phyloP scores from a whole-genome alignment of 2,888 invertebrate genomes.

The Perizoma flavofasciatum region DNA sequence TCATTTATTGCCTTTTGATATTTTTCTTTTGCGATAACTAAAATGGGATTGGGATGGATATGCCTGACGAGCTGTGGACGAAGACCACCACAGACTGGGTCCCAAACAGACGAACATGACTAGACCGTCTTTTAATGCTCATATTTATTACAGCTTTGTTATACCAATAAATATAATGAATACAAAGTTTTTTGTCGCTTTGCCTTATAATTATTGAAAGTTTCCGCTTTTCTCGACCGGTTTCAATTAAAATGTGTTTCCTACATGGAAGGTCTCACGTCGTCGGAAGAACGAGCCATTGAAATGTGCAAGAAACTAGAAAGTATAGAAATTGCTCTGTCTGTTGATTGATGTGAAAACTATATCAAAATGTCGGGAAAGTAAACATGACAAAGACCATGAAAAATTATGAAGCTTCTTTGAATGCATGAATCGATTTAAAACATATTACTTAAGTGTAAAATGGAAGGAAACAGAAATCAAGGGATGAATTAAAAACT shows the following conservation, averaged over 20 bases:
- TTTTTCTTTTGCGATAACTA: no score
- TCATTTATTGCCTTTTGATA: no score
- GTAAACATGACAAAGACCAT: constrained; percentile 7
- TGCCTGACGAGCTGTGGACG: no score
- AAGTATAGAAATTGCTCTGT: constrained; percentile 28
- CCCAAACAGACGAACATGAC: no score
- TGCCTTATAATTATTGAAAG: constrained; percentile 13
- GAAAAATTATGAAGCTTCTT: background rate
- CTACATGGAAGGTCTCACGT: constrained; percentile 58
- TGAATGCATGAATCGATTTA: no score
- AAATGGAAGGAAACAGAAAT: no score
- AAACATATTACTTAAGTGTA: no score
- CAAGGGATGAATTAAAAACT: no score
- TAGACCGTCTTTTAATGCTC: no score
- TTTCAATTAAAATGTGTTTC: constrained; percentile 56
- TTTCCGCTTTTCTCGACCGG: constrained; percentile 29
- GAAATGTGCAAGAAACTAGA: constrained; percentile 47
- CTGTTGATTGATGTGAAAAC: constrained; percentile 28
- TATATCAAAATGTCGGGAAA: constrained; percentile 22
- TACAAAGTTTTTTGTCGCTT: constrained; percentile 1
- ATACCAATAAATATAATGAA: background rate
- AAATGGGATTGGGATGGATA: no score
- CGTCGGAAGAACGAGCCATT: constrained; percentile 58
- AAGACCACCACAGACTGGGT: no score
- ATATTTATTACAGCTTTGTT: no score